Conservation (phyloP, 2,888 invertebrate species). For the Carabus problematicus region DNA sequence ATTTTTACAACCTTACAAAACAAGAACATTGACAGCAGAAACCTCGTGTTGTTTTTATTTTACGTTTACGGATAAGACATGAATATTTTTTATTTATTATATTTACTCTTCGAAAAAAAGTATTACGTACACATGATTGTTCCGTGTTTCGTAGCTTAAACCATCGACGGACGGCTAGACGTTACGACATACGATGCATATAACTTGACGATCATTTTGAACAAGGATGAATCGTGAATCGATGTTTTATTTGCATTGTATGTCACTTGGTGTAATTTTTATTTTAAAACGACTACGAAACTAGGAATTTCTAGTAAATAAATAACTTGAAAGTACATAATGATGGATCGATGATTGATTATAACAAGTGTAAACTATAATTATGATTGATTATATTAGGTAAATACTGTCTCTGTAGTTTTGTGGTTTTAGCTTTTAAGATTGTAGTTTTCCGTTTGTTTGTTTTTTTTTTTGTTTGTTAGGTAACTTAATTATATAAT, state of each 20-base stretch:
- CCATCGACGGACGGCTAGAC: no score
- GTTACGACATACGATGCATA: no score
- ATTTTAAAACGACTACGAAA: conserved; percentile 21
- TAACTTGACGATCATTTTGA: neutral
- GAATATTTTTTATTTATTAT: no score
- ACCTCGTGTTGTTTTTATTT: no score
- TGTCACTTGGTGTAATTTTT: conserved; percentile 15
- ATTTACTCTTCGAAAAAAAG: no score
- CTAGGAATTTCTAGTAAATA: no score
- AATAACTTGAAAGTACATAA: neutral
- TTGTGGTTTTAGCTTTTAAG: conserved; percentile 37
- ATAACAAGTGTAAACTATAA: conserved; percentile 12
- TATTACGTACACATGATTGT: no score
- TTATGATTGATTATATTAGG: conserved; percentile 24
- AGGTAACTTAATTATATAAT: conserved; percentile 26
- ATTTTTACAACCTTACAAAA: no score
- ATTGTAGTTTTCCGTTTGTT: conserved; percentile 29
- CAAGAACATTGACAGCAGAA: no score
- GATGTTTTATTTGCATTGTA: conserved; percentile 27
- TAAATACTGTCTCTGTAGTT: conserved; percentile 28
- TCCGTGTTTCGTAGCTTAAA: no score
- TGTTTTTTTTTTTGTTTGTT: no score
- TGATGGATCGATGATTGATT: conserved; percentile 19
- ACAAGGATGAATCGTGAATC: conserved; percentile 8
- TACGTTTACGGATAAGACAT: no score